phyloP scores from a whole-genome alignment of 2,888 invertebrate genomes.

The Drosophila monieri region DNA sequence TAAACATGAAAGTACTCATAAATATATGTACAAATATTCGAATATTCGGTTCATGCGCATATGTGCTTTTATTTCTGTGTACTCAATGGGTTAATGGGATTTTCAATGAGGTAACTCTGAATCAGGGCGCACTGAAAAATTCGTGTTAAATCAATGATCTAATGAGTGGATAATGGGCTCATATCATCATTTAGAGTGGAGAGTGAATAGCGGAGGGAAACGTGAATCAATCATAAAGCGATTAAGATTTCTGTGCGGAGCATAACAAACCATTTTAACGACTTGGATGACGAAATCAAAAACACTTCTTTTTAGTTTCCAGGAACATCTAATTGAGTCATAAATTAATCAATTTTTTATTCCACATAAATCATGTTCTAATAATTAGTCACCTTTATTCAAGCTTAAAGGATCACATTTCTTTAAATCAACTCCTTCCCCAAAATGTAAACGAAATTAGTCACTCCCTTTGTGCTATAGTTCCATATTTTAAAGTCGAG shows the following conservation, averaged over 20 bases:
- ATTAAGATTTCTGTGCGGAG: not conserved
- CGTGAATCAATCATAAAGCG: constrained; percentile 7
- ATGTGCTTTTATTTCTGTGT: constrained; percentile 13
- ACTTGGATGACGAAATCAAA: not conserved
- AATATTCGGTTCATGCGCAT: not conserved
- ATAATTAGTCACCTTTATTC: too few species aligned
- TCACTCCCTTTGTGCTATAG: not conserved
- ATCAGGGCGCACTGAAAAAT: not conserved
- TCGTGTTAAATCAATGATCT: constrained; percentile 24
- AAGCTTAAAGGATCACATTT: not conserved
- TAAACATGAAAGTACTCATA: constrained; percentile 10
- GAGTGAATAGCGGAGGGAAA: constrained; percentile 4
- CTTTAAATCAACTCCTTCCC: not conserved
- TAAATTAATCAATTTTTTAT: too few species aligned
- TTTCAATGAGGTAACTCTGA: constrained; percentile 22
- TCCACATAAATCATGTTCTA: too few species aligned
- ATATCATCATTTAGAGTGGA: not conserved
- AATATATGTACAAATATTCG: constrained; percentile 8
- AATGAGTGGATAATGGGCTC: constrained; percentile 14
- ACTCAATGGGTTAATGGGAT: constrained; percentile 13
- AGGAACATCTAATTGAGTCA: not conserved
- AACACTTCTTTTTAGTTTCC: not conserved
- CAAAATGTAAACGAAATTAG: not conserved
- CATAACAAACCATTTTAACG: not conserved
- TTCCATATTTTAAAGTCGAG: not conserved